Conservation (phyloP, 2,797 vertebrate genomes). For the Pelobates cultripes region DNA sequence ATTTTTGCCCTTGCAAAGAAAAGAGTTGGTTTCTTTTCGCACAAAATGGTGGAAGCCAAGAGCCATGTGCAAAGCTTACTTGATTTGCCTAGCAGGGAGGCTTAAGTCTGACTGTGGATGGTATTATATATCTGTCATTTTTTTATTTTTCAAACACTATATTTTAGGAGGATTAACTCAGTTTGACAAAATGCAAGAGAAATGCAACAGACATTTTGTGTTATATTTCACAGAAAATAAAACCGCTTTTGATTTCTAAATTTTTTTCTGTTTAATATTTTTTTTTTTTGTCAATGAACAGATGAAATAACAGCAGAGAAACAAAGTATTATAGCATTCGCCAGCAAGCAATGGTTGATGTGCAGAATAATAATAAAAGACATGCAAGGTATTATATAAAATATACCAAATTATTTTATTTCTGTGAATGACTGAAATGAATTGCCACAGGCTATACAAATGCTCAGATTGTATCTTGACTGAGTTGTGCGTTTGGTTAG, state of each 20-base stretch:
- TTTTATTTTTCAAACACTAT: conserved; percentile 34
- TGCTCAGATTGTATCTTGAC: too few relatives aligned
- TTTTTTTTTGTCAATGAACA: neutral
- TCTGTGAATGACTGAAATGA: too few relatives aligned
- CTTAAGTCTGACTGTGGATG: conserved; percentile 49
- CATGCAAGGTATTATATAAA: neutral
- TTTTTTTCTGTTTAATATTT: conserved; percentile 2
- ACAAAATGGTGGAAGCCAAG: conserved; percentile 18
- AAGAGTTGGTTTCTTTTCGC: neutral
- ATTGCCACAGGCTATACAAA: too few relatives aligned
- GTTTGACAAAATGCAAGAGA: conserved; percentile 37
- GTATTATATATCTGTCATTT: conserved; percentile 45
- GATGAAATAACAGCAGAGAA: neutral
- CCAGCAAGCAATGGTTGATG: neutral
- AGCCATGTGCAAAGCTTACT: conserved; percentile 32
- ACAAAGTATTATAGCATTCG: neutral
- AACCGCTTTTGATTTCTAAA: conserved; percentile 26
- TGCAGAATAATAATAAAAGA: neutral
- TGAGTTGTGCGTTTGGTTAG: too few relatives aligned
- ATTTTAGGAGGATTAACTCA: conserved; percentile 45
- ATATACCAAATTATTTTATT: too few relatives aligned
- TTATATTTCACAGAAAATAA: conserved; percentile 29
- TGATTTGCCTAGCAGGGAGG: conserved; percentile 51
- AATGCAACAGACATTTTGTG: conserved; percentile 24
- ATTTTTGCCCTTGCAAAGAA: conserved; percentile 34